Conservation (phyloP, 2,797 vertebrate species). For the Neomorphus geoffroyi region DNA sequence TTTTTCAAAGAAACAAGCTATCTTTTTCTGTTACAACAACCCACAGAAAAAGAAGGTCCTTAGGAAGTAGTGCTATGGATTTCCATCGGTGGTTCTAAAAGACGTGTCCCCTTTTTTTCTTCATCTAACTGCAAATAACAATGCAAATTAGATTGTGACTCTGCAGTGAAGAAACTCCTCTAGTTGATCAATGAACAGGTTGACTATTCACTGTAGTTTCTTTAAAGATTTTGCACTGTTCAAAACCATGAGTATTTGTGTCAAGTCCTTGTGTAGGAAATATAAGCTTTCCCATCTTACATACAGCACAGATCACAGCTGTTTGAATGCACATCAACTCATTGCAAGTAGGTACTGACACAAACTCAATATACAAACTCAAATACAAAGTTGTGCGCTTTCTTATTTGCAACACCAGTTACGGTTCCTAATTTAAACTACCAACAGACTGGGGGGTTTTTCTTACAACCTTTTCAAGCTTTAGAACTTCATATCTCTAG, state of each 20-base stretch:
- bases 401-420: background rate
- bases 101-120: background rate
- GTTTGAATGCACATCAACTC: background rate
- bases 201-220: background rate
- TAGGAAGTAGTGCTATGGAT: background rate
- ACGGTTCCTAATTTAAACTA: background rate
- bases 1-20: background rate
- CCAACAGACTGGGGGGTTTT: background rate
- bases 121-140: background rate
- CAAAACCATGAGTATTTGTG: background rate
- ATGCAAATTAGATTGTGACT: background rate
- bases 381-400: background rate
- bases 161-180: background rate
- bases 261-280: background rate
- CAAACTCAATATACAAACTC: too few species aligned
- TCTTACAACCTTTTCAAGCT: background rate
- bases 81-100: background rate
- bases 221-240: background rate
- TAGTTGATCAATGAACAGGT: background rate
- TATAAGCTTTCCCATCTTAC: background rate
- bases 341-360: background rate
- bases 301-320: background rate
- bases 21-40: background rate
- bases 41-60: background rate
- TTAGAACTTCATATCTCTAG: background rate